phyloP scores from a whole-genome alignment of 2,888 invertebrate genomes.

The Caenorhabditis japonica region DNA sequence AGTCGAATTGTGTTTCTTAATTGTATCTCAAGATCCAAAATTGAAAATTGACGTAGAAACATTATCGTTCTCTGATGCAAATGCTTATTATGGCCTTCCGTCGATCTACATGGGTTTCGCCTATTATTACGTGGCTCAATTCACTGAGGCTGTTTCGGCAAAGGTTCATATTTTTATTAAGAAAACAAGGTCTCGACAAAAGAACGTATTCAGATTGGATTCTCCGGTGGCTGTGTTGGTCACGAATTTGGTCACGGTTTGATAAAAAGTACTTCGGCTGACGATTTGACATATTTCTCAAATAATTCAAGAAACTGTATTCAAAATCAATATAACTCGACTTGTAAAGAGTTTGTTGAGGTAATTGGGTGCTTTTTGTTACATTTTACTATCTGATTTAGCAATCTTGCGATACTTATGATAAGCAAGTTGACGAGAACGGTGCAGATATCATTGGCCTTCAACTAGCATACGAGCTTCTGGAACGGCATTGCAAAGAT shows the following conservation, averaged over 20 bases:
- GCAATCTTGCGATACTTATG: background rate
- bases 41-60: too few relatives aligned
- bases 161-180: background rate
- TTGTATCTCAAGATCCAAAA: too few relatives aligned
- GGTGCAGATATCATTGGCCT: slow-evolving; percentile 21
- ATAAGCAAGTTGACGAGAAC: slow-evolving; percentile 22
- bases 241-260: slow-evolving; percentile 22
- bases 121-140: background rate
- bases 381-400: too few relatives aligned
- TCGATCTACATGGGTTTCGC: background rate
- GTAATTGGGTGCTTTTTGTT: too few relatives aligned
- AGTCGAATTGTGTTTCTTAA: background rate
- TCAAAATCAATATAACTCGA: slow-evolving; percentile 8
- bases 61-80: too few relatives aligned
- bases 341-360: slow-evolving; percentile 12
- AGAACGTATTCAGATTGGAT: background rate
- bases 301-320: background rate
- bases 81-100: background rate
- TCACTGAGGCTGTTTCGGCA: background rate
- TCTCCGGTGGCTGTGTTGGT: slow-evolving; percentile 2
- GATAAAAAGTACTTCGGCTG: background rate
- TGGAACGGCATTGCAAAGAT: background rate
- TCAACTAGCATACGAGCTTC: slow-evolving; percentile 16
- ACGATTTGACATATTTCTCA: slow-evolving; percentile 3
- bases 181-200: background rate